Base-by-base conservation (phyloP, 2,797 vertebrate species). In the Argyrosomus regius region DNA sequence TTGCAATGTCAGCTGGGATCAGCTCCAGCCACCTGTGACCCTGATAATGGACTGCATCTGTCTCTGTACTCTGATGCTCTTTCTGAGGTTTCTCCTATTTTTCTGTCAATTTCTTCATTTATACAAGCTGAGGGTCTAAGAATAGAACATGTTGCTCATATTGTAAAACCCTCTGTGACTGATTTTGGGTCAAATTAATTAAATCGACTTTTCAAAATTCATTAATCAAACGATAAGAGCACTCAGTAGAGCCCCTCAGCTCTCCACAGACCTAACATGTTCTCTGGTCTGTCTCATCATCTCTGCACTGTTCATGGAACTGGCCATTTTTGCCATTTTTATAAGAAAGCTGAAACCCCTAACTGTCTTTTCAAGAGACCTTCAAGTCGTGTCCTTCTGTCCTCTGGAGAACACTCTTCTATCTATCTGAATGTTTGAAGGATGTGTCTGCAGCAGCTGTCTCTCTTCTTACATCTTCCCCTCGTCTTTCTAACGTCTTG, bases 311-410 rank as follows among this genome's bases (percentile, higher is more conserved):
- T 45, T 20, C 14, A 20, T 66, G 20, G 22, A 72, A 56, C 26
- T 70, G 24, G 20, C 41, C 24, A 50, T 73, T 82, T 77, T 45
- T 31, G 14, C 18, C n/a, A 63, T 80, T 81, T 84, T 70, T 58
- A 35, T 35, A 59, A 77, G 31, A 72, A 18, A 78, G 49, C 24
- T 13, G n/a, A 52, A 62, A 77, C 53, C 5, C 43, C 50, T 7
- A 22, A 65, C 46, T 53, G 56, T 82, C 77, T 66, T 75, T 80
- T 86, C 35, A 78, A 78, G 84, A 66, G 50, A 71, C 78, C 63
- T 71, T 54, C n/a, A 22, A 77, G 64, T 70, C 70, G 50, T 59
- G 5, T 14, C 46, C 72, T 66, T 64, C 75, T 57, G 39, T 64
- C 31, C 61, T 78, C 50, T 53, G 26, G 49, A 68, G 62, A 62